phyloP scores from a whole-genome alignment of 1,140 invertebrate genomes.

The Holcopasites calliopsidis region DNA sequence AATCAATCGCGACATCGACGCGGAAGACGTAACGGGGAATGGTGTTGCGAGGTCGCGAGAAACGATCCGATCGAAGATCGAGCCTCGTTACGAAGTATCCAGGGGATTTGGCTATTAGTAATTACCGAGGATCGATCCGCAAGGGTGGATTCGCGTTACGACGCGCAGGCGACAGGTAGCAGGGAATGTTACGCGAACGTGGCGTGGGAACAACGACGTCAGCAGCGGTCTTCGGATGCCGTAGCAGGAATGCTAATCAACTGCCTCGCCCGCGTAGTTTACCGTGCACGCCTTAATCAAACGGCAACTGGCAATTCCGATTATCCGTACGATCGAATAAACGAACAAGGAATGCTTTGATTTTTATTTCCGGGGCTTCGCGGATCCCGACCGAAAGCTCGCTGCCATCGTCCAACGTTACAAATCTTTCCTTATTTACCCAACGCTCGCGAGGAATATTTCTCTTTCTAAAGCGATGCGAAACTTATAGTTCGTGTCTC shows the following conservation, averaged over 20 bases:
- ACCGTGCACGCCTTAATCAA: slow-evolving; percentile 46
- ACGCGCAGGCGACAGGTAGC: slow-evolving; percentile 8
- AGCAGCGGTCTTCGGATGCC: slow-evolving; percentile 3
- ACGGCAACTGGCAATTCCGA: slow-evolving; percentile 54
- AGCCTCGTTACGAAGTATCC: background rate
- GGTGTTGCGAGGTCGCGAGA: background rate
- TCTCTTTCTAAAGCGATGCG: no score
- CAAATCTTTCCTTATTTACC: no score
- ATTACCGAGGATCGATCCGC: slow-evolving; percentile 8
- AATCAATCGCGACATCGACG: background rate
- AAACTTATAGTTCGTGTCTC: no score
- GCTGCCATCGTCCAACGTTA: no score
- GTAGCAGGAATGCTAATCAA: slow-evolving; percentile 53
- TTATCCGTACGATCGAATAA: background rate
- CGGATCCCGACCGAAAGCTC: no score
- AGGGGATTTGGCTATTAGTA: background rate
- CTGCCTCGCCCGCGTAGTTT: slow-evolving; percentile 39
- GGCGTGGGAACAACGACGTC: slow-evolving; percentile 28
- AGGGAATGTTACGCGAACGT: slow-evolving; percentile 23
- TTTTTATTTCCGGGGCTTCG: background rate
- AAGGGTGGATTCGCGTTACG: background rate
- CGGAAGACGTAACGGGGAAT: background rate
- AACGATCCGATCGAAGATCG: background rate
- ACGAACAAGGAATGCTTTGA: background rate
- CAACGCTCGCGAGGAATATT: no score